Evolutionary conservation across 2,797 vertebrate genomes (phyloP), one percentile per base, ranked within the genome.

Genomic region (Cercopithecus diana): DNA sequence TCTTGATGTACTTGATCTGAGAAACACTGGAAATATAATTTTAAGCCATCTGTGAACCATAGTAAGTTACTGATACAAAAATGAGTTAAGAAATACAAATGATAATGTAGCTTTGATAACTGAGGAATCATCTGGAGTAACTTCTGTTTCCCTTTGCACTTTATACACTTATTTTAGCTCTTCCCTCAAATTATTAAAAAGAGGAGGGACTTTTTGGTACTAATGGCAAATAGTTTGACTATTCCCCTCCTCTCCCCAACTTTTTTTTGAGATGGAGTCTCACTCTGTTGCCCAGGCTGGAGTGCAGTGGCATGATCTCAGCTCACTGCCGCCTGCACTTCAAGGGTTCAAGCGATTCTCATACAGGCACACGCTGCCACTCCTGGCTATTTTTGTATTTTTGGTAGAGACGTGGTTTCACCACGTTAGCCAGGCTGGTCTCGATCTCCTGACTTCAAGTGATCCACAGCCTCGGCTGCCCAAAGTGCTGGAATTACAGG

Each of bases 71-170:
- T 83, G 91, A 95, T 88, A 84, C 17, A 95, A 95, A 98, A 97
- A 95, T 93, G 82, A 97, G 58, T 92, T 85, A 95, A 95, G 92
- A 97, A 88, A 95, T 96, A 95, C 48, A 89, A 96, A 96, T 93
- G 82, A 97, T 87, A 96, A 93, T 77, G 55, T 33, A 43, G 22
- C n/a, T 90, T 48, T 93, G 94, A 94, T 91, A 96, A 91, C 52
- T 83, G 79, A 50, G 36, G 50, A 52, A 84, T 92, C 14, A 2
- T 96, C 97, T 96, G 95, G 93, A 94, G 87, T 72, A 90, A 94
- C 88, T 95, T 93, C 88, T 96, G 86, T 90, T 81, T 89, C 81
- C 89, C 83, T 91, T 91, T 55, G 55, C 55, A 26, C 83, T 73
- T 96, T 73, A 76, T 64, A 15, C 73, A n/a, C 95, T 93, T 73